Base-by-base conservation (phyloP, 2,888 invertebrate genomes). In the Thumatha senex region DNA sequence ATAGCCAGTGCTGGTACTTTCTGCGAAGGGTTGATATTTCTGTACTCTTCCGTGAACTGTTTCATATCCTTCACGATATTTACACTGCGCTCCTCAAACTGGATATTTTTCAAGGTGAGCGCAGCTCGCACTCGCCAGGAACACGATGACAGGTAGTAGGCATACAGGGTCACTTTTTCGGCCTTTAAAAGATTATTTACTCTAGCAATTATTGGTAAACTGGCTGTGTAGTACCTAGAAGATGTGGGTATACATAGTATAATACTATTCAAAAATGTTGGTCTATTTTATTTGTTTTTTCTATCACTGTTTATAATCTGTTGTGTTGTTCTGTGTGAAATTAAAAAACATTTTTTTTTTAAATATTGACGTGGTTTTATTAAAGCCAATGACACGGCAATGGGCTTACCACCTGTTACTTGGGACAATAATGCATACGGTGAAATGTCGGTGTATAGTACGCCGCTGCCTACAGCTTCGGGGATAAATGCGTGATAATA, bases 121-220 rank as follows among this genome's bases (percentile, higher is more conserved):
- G 83, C 89, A 0, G 87, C 86, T 4, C 91, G 80, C 1, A 93
- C 93, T 4, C 94, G 82, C 94, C 94, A 94, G 0, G 93, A 82
- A 65, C 93, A 94, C 0, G 94, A 93, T 4, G 94, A 94, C 18
- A 90, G 75, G 82, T 90, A 93, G 70, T 88, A 93, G 0, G 91
- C 92, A 72, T 93, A 92, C 14, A 94, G 70, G 30, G 92, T 69
- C 1, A 72, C 71, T 39, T 63, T 70, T 58, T 78, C 68, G 31
- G 50, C 75, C 80, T 79, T 66, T 40, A 33, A 2, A 30, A 14
- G 13, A n/a, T 40, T 18, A 24, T 24, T 12, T 29, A 31, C 10
- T 36, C 10, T 13, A 7, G 7, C 8, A 8, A 13, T 13, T 9
- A 9, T 13, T 13, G 2, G 8, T n/a, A 12, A 35, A 13, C n/a